Evolutionary conservation across 1,140 invertebrate genomes (phyloP), one percentile per base, ranked within the genome.

Genomic region (Lepidurus packardi): DNA sequence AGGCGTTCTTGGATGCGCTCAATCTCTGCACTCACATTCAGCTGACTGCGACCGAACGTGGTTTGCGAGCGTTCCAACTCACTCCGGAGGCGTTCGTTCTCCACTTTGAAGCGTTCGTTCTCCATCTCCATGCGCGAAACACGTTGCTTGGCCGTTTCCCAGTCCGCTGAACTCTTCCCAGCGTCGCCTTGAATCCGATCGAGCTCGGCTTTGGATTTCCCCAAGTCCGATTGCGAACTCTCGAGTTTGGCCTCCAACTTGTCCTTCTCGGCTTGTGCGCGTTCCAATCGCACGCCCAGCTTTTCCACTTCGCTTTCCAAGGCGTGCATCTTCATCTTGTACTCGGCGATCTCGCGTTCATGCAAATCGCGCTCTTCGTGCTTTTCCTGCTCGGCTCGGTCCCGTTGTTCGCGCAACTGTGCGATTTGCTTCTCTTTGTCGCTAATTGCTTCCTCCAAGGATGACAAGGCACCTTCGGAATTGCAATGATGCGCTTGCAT

Each of bases 371-470:
- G 88, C 84, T 99, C 97, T 85, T 98, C 96, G 82, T 94, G 92
- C 83, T 96, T 94, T 84, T 99, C 97, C 81, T 96, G 92, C 87
- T 99, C 97, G n/a, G 94, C 93, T 80, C 95, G 88, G 84, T 98
- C 96, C 83, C 96, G 88, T 84, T 97, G 94, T 83, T 98, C 95
- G 81, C 93, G 86, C 79, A 97, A 86, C 86, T 98, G 94, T 80
- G 91, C 89, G 87, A 98, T 97, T 87, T 98, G 95, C 85, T 96
- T 96, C 83, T 98, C 96, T 87, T 98, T 98, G 83, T 99, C 97
- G 44, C 92, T 91, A 79, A 99, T 94, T 2, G 95, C 94, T 87
- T 98, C 96, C 87, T 99, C 96, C 24, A 98, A 88, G 81, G 92
- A 94, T 65, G 93, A 93, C 45, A 98, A 86, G 9, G 95, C 94